A percentile compares a stretch with the other conserved stretches of the same genome.
phyloP scores from a whole-genome alignment of 2,888 invertebrate species.

The Sclerodermus sp. region DNA sequence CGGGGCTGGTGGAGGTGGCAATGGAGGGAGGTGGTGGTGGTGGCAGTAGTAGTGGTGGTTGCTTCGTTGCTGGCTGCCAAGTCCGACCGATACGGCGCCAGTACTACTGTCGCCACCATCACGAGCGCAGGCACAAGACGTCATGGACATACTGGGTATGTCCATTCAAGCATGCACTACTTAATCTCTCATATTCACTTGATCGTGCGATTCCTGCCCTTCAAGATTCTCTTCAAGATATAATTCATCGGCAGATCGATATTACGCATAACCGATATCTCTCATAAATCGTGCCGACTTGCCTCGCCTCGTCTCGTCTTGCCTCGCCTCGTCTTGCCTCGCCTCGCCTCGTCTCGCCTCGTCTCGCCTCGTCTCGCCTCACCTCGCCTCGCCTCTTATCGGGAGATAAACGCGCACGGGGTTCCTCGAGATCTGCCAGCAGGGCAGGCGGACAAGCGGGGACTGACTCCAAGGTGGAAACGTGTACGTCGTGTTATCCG shows the following conservation, averaged over 20 bases:
- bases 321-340: too few species aligned
- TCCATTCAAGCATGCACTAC: constrained; percentile 37
- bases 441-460: constrained; percentile 1
- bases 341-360: too few species aligned
- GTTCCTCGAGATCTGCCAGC: too few species aligned
- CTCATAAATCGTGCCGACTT: too few species aligned
- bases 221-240: too few species aligned
- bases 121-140: constrained; percentile 54
- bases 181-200: constrained; percentile 17
- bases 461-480: constrained; percentile 16
- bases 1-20: constrained; percentile 22
- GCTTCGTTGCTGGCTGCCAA: constrained; percentile 45
- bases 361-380: neutral
- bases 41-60: constrained; percentile 27
- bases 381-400: neutral
- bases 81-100: constrained; percentile 55
- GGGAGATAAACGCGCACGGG: too few species aligned
- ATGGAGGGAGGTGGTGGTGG: constrained; percentile 21
- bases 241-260: too few species aligned
- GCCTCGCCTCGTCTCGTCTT: too few species aligned
- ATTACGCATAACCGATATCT: too few species aligned
- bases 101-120: constrained; percentile 56
- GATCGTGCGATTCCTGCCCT: neutral
- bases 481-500: neutral
- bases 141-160: constrained; percentile 57